Percentiles rank a stretch among this genome's conserved stretches.
These are phyloP conservation scores for Lepilemur septentrionalis DNA, from an alignment of 2,797 vertebrate species.

Conservation along the genomic window DNA sequence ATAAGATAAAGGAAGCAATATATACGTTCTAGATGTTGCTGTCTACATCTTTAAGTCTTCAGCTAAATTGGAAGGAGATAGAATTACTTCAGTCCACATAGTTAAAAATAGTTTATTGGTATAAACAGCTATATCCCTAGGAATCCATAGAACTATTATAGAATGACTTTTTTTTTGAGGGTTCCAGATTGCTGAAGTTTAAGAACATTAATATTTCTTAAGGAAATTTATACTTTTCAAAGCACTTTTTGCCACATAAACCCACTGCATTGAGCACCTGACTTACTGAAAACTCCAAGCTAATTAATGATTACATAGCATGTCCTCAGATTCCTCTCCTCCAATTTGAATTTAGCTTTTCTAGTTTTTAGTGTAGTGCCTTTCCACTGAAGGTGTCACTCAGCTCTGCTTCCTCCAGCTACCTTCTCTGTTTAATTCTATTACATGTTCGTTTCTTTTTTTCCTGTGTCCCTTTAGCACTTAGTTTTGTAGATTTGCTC, in stretches of 20 bases:
- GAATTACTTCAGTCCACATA: background rate
- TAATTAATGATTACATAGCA: background rate
- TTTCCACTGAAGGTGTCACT: background rate
- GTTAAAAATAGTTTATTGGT: slow-evolving; percentile 30
- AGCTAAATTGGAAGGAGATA: background rate
- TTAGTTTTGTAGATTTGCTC: background rate
- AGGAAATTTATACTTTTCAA: background rate
- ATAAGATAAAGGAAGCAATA: background rate
- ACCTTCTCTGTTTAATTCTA: background rate
- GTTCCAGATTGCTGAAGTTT: background rate
- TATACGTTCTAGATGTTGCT: background rate
- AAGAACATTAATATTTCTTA: slow-evolving; percentile 7
- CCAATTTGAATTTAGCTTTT: background rate
- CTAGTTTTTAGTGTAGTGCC: background rate
- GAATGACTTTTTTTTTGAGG: background rate
- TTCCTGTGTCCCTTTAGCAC: background rate
- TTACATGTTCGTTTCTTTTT: background rate
- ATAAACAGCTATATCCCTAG: background rate
- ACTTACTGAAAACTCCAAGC: background rate
- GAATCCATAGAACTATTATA: background rate
- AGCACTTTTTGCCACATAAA: background rate
- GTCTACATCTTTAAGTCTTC: background rate
- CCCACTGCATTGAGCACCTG: background rate
- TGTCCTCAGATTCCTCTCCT: background rate
- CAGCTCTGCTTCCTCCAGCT: background rate